Evolutionary conservation across 1,140 invertebrate species (phyloP).

Genomic region (Monochamus saltuarius): DNA sequence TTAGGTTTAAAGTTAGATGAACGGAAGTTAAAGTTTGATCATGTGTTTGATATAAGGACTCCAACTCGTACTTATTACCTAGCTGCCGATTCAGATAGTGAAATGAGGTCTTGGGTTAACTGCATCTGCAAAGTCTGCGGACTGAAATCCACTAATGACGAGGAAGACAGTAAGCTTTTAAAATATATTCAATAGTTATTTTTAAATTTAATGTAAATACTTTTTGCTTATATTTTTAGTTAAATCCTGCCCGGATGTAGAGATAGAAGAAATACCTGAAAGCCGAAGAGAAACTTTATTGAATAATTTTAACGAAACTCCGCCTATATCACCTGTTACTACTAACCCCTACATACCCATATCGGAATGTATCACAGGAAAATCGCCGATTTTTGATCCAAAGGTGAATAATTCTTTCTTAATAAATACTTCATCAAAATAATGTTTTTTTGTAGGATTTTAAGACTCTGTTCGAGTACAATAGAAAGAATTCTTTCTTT

Average conservation of each 20-base stretch:
- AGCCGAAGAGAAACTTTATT: conserved; percentile 7
- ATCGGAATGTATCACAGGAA: conserved; percentile 87
- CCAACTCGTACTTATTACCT: conserved; percentile 87
- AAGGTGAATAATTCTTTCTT: conserved; percentile 28
- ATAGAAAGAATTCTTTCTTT: conserved; percentile 29
- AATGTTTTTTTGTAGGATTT: conserved; percentile 36
- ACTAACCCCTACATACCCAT: conserved; percentile 73
- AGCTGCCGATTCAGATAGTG: conserved; percentile 84
- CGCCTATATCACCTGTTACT: conserved; percentile 47
- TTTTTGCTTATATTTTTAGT: conserved; percentile 6
- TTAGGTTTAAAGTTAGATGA: conserved; percentile 81
- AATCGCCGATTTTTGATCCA: conserved; percentile 41
- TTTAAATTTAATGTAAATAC: too few species aligned
- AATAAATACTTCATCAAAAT: neutral
- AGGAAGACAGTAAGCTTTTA: conserved; percentile 55
- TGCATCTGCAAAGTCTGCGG: conserved; percentile 92
- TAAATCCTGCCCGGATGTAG: conserved; percentile 24
- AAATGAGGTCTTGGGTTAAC: conserved; percentile 95
- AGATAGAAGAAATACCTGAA: conserved; percentile 33
- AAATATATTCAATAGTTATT: neutral
- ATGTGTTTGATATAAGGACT: conserved; percentile 88
- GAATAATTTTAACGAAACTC: conserved; percentile 32
- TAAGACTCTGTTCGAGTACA: conserved; percentile 36
- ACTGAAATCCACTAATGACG: conserved; percentile 76
- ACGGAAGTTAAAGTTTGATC: conserved; percentile 77